These are phyloP conservation scores for Catocala sponsa DNA, from an alignment of 2,888 invertebrate species.

Conservation along the genomic window DNA sequence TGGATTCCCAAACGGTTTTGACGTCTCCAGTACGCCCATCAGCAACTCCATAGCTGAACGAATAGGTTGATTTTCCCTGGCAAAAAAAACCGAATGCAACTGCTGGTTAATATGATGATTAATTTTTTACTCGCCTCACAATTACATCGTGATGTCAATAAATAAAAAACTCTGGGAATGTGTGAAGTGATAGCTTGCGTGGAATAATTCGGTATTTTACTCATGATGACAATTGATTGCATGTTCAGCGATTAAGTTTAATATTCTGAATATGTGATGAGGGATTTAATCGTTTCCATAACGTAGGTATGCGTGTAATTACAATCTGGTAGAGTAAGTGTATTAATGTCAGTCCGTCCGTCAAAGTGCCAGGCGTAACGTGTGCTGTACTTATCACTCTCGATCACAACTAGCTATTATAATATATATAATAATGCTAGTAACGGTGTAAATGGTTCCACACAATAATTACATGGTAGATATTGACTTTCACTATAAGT, in stretches of 20 bases:
- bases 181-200: slow-evolving; percentile 78
- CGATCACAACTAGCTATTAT: slow-evolving; percentile 52
- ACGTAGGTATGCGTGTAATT: slow-evolving; percentile 70
- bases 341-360: slow-evolving; percentile 64
- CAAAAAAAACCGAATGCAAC: slow-evolving; percentile 53
- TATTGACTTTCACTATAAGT: slow-evolving; percentile 3
- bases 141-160: slow-evolving; percentile 59
- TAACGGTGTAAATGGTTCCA: slow-evolving; percentile 29
- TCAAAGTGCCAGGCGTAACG: slow-evolving; percentile 63
- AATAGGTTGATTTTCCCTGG: slow-evolving; percentile 87
- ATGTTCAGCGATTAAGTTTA: slow-evolving; percentile 74
- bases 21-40: slow-evolving; percentile 89
- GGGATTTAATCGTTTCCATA: slow-evolving; percentile 76
- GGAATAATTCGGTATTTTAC: slow-evolving; percentile 77
- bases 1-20: slow-evolving; percentile 89
- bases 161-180: slow-evolving; percentile 65
- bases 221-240: slow-evolving; percentile 75
- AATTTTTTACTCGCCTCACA: slow-evolving; percentile 55
- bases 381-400: slow-evolving; percentile 65
- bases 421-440: slow-evolving; percentile 44
- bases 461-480: slow-evolving; percentile 28
- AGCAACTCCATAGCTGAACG: slow-evolving; percentile 89
- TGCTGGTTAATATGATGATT: slow-evolving; percentile 4
- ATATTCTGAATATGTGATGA: slow-evolving; percentile 80
- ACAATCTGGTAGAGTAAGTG: slow-evolving; percentile 63